Evolutionary conservation across 2,113 vertebrate species (phyloP).

Genomic region (Rhipidura dahli): DNA sequence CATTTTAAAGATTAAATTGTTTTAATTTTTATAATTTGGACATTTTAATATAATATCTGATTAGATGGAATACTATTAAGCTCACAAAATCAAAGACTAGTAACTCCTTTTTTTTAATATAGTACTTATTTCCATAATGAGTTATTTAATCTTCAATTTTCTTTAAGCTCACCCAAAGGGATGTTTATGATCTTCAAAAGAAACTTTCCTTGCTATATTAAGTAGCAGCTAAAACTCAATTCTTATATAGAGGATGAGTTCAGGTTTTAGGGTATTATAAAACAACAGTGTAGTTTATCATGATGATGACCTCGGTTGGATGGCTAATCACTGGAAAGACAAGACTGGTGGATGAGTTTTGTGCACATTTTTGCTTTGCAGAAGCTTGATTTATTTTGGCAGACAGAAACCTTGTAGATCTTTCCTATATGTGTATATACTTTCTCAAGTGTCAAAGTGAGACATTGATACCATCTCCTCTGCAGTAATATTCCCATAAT

Average conservation of each 20-base stretch:
- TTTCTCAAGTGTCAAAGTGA: not conserved
- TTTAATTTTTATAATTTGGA: not conserved
- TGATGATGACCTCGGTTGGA: not conserved
- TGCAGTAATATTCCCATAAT: not conserved
- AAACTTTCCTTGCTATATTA: not conserved
- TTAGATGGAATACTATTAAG: not conserved
- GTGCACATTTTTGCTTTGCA: not conserved
- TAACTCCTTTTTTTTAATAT: not conserved
- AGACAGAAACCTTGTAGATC: not conserved
- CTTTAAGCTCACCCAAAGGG: not conserved
- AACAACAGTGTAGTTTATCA: not conserved
- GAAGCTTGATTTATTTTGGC: not conserved
- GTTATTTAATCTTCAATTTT: not conserved
- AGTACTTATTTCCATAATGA: not conserved
- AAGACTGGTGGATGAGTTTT: not conserved
- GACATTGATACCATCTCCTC: not conserved
- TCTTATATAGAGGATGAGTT: not conserved
- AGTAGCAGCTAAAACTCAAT: not conserved
- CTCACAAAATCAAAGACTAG: not conserved
- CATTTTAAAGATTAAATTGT: not conserved
- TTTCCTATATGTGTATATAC: not conserved
- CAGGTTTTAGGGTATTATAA: not conserved
- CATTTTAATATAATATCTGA: not conserved
- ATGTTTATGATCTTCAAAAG: conserved; percentile 4
- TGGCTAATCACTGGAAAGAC: not conserved